Evolutionary conservation across 2,797 vertebrate species (phyloP).

Genomic region (Hephaestus fuliginosus): DNA sequence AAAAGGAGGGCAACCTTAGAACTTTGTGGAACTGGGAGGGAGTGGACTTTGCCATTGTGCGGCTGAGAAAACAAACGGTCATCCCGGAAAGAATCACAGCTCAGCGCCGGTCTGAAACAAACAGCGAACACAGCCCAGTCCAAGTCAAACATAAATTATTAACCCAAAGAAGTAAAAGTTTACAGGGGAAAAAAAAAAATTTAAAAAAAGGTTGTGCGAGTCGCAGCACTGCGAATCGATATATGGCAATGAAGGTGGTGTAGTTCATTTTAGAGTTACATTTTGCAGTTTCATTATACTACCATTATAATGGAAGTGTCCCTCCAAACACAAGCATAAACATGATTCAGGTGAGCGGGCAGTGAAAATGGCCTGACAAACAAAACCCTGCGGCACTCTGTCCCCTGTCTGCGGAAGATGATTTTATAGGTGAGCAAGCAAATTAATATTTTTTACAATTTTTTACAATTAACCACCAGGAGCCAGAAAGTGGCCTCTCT

Average conservation of each 20-base stretch:
- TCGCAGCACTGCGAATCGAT: constrained; percentile 46
- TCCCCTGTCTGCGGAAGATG: constrained; percentile 16
- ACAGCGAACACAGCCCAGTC: constrained; percentile 58
- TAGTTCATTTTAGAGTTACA: constrained; percentile 60
- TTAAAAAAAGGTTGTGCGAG: neutral
- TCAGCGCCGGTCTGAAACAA: constrained; percentile 40
- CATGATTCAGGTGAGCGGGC: constrained; percentile 70
- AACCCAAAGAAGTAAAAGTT: constrained; percentile 48
- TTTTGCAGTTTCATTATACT: constrained; percentile 55
- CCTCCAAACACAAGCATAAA: constrained; percentile 57
- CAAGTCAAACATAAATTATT: constrained; percentile 64
- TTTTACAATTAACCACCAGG: no score
- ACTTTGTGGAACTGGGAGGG: constrained; percentile 44
- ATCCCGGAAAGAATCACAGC: constrained; percentile 65
- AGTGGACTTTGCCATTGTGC: constrained; percentile 67
- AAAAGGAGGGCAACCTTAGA: constrained; percentile 23
- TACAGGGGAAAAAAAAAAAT: constrained; percentile 21
- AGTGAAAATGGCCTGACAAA: constrained; percentile 50
- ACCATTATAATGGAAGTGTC: constrained; percentile 60
- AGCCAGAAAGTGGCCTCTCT: no score
- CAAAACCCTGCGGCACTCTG: constrained; percentile 28
- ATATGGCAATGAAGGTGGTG: constrained; percentile 49
- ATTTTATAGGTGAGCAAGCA: constrained; percentile 33
- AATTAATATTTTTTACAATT: constrained; percentile 11
- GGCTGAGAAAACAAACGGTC: constrained; percentile 71